A percentile compares a stretch with the other conserved stretches of the same genome.
Conservation (phyloP, 2,113 vertebrate species). For the Tauraco erythrolophus region DNA sequence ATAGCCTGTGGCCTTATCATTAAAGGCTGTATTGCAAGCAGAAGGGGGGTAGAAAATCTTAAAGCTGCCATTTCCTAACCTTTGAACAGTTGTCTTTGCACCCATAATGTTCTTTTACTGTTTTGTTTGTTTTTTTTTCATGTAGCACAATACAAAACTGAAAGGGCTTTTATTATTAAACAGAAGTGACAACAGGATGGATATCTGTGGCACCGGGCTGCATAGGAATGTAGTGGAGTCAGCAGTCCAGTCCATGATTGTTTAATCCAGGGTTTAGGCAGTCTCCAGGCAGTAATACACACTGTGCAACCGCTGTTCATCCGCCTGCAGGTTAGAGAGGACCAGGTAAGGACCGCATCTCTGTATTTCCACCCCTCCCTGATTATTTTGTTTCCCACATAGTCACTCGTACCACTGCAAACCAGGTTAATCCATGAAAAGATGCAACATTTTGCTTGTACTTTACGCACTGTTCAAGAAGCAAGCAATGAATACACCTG, state of each 20-base stretch:
- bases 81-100: not conserved
- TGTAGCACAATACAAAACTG: not conserved
- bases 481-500: not conserved
- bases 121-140: not conserved
- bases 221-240: slow-evolving; percentile 33
- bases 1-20: not conserved
- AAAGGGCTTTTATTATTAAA: not conserved
- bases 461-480: not conserved
- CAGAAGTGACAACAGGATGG: slow-evolving; percentile 11
- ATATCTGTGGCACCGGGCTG: not conserved
- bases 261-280: slow-evolving; percentile 44
- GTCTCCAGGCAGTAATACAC: not conserved
- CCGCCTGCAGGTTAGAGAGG: not conserved
- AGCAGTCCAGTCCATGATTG: not conserved
- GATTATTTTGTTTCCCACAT: not conserved
- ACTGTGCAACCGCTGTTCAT: not conserved
- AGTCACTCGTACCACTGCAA: not conserved
- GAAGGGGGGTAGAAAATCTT: not conserved
- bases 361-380: not conserved
- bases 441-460: not conserved
- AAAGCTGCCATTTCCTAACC: not conserved
- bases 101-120: not conserved
- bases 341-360: not conserved
- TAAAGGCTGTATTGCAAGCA: not conserved
- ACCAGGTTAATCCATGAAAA: not conserved